phyloP scores from a whole-genome alignment of 30 jellyfish, hydroid and myxozoan species.

The Nemopilema nomurai region DNA sequence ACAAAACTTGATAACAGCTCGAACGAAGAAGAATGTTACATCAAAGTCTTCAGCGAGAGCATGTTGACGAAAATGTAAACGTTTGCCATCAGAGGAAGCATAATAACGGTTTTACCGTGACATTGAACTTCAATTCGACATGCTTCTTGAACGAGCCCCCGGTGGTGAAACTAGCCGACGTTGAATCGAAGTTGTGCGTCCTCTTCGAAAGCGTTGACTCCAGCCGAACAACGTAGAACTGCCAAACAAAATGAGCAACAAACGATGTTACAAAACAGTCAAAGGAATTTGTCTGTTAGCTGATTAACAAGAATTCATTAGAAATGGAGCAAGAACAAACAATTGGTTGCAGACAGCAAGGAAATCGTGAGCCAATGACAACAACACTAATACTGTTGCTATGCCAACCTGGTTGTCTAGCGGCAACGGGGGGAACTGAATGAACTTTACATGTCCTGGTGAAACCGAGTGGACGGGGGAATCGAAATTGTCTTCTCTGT shows the following conservation, averaged over 20 bases:
- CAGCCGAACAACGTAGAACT: conserved; percentile 84
- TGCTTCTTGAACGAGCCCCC: conserved; percentile 79
- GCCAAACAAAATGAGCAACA: not conserved
- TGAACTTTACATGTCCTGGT: conserved; percentile 76
- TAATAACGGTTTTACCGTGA: conserved; percentile 38
- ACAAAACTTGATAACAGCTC: too few relatives aligned
- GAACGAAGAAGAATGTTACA: not conserved
- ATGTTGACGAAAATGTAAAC: not conserved
- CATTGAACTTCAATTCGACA: conserved; percentile 77
- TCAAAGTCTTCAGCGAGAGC: not conserved
- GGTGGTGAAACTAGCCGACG: conserved; percentile 87
- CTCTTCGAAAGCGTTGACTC: conserved; percentile 76
- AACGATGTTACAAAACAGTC: too few relatives aligned
- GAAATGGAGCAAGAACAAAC: too few relatives aligned
- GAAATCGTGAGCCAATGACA: not conserved
- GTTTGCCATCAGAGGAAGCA: not conserved
- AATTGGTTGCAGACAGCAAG: not conserved
- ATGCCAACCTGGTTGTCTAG: conserved; percentile 39
- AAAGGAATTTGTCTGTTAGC: too few relatives aligned
- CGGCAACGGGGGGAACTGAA: conserved; percentile 88
- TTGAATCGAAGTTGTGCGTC: conserved; percentile 68
- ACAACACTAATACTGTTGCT: not conserved
- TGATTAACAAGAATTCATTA: too few relatives aligned
- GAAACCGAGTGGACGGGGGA: conserved; percentile 81
- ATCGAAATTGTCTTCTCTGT: conserved; percentile 77